phyloP scores from a whole-genome alignment of 1,140 invertebrate genomes.

The Papilio xuthus region DNA sequence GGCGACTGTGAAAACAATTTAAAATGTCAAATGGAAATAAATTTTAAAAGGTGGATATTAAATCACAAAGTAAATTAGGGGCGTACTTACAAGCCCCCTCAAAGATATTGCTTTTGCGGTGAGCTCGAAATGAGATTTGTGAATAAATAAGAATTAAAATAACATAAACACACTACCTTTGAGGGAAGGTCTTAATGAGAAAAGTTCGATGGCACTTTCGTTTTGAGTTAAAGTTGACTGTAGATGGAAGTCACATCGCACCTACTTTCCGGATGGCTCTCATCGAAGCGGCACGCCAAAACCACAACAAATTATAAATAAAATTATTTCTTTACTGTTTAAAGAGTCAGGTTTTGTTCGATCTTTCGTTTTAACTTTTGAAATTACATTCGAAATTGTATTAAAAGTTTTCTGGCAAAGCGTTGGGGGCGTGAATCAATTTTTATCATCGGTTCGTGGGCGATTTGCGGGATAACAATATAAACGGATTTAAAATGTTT shows the following conservation, averaged over 20 bases:
- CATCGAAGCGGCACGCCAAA: conserved; percentile 56
- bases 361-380: conserved; percentile 60
- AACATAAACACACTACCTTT: conserved; percentile 77
- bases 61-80: conserved; percentile 36
- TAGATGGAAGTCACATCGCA: conserved; percentile 40
- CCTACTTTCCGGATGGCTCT: conserved; percentile 16
- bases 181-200: conserved; percentile 78
- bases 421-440: conserved; percentile 51
- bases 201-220: conserved; percentile 78
- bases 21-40: conserved; percentile 15
- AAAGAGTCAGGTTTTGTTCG: conserved; percentile 47
- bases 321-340: conserved; percentile 65
- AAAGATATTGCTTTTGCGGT: conserved; percentile 38
- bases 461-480: conserved; percentile 46
- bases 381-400: conserved; percentile 66
- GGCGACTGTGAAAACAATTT: not conserved
- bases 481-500: conserved; percentile 40
- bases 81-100: conserved; percentile 27
- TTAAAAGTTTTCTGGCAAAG: conserved; percentile 65
- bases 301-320: conserved; percentile 68
- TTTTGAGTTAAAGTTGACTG: conserved; percentile 76
- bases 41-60: conserved; percentile 36
- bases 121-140: conserved; percentile 57
- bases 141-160: conserved; percentile 68
- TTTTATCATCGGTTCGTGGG: conserved; percentile 50